Evolutionary conservation across 1,140 invertebrate species (phyloP).

Genomic region (Eumeta japonica): DNA sequence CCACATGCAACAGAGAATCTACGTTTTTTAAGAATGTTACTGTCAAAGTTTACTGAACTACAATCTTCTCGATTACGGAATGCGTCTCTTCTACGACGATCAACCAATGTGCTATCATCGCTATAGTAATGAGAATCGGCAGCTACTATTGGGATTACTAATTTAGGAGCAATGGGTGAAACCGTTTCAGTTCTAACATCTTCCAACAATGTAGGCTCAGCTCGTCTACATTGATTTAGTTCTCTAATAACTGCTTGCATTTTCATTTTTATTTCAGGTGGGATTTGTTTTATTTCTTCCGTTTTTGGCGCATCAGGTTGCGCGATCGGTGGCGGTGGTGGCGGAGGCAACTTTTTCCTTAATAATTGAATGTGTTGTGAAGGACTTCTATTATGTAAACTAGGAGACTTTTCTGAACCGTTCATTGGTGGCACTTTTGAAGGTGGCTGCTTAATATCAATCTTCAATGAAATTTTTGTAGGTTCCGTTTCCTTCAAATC

Average conservation of each 20-base stretch:
- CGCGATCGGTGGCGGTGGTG: constrained; percentile 39
- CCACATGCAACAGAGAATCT: constrained; percentile 43
- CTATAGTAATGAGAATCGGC: constrained; percentile 36
- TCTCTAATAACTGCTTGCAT: constrained; percentile 61
- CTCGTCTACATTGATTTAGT: constrained; percentile 44
- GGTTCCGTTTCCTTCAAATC: constrained; percentile 10
- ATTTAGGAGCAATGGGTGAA: constrained; percentile 29
- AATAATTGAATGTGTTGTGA: too few species aligned
- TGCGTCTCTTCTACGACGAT: constrained; percentile 20
- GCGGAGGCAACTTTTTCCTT: constrained; percentile 46
- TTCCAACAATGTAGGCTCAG: constrained; percentile 33
- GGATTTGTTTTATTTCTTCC: constrained; percentile 28
- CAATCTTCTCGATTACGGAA: constrained; percentile 16
- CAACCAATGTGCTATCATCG: constrained; percentile 26
- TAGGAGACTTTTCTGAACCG: too few species aligned
- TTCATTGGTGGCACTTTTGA: too few species aligned
- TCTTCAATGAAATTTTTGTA: too few species aligned
- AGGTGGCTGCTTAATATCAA: too few species aligned
- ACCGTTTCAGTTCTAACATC: constrained; percentile 22
- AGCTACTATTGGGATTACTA: constrained; percentile 44
- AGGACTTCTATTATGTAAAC: too few species aligned
- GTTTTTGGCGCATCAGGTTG: constrained; percentile 16
- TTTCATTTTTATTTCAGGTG: constrained; percentile 56
- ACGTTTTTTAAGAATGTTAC: constrained; percentile 43
- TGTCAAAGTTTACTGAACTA: constrained; percentile 76